Evolutionary conservation across 2,888 invertebrate species (phyloP), one percentile per base, ranked within the genome.

Genomic region (Agonum fuliginosum): DNA sequence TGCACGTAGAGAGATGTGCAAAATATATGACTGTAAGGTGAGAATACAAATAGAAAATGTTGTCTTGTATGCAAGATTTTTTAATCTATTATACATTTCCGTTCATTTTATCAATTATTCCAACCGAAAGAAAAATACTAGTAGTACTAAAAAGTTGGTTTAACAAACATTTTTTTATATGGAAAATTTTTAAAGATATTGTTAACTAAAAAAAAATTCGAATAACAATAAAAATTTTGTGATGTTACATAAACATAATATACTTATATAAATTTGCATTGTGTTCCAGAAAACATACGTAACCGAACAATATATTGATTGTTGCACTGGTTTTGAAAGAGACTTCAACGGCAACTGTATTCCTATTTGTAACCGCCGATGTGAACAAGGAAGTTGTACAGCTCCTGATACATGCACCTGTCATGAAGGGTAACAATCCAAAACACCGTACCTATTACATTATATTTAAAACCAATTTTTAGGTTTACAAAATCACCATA

Each of bases 341-440:
- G 65, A 51, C 12, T 2, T 30, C 4, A 17, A n/a, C 6, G 67
- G 37, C 78, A 51, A 22, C 76, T 83, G 83, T 22, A 73, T 80
- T 34, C 80, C 82, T 5, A 75, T 78, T n/a, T 83, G 83, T 51
- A 30, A 46, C 5, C 72, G 80, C 48, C 51, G 75, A 3, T 83
- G 83, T 62, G 30, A 78, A 0, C 81, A 83, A 48, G 80, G 82
- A 4, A 78, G 51, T 27, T 83, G 83, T 65, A 77, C 80, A 1
- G 78, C 74, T 6, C 80, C 80, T 14, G 81, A 81, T 43, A 79
- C 74, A 3, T 83, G 83, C 51, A 65, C 78, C 0, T 83, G 83
- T 58, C 76, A 81, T 83, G 81, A 83, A n/a, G 86, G 86, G 37
- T 88, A 81, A 54, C 22, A 6, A 8, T 4, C 2, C 6, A 20